Evolutionary conservation across 2,888 invertebrate genomes (phyloP).

Genomic region (Octodonta nipae): DNA sequence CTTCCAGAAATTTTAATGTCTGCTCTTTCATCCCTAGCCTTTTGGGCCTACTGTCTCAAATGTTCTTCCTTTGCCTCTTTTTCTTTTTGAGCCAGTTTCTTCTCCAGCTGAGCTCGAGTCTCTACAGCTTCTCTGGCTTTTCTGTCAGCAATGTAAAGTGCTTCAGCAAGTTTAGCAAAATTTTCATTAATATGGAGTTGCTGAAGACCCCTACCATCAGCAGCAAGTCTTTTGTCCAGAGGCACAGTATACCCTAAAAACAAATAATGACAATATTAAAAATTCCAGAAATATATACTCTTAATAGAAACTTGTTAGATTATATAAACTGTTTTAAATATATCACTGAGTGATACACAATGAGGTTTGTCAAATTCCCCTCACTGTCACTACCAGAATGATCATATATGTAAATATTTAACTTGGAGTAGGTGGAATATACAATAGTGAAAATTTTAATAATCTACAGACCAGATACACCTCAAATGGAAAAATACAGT

Average conservation of each 20-base stretch:
- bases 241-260: slow-evolving; percentile 84
- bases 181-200: slow-evolving; percentile 98
- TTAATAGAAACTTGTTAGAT: too few species aligned
- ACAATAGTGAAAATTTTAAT: too few species aligned
- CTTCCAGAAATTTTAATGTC: slow-evolving; percentile 52
- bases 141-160: slow-evolving; percentile 89
- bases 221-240: slow-evolving; percentile 91
- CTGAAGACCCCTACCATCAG: slow-evolving; percentile 93
- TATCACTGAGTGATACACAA: too few species aligned
- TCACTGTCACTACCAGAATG: too few species aligned
- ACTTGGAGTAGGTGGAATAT: too few species aligned
- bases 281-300: too few species aligned
- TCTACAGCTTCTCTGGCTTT: slow-evolving; percentile 97
- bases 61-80: slow-evolving; percentile 97
- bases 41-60: slow-evolving; percentile 80
- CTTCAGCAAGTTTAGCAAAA: slow-evolving; percentile 95
- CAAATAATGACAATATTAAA: too few species aligned
- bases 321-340: too few species aligned
- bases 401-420: too few species aligned
- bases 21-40: slow-evolving; percentile 88
- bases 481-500: too few species aligned
- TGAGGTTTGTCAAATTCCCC: too few species aligned
- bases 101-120: slow-evolving; percentile 87
- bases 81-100: slow-evolving; percentile 91
- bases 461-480: too few species aligned